Percentiles rank a stretch among this genome's conserved stretches.
Conservation (phyloP, 2,113 vertebrate species). For the Bos javanicus region DNA sequence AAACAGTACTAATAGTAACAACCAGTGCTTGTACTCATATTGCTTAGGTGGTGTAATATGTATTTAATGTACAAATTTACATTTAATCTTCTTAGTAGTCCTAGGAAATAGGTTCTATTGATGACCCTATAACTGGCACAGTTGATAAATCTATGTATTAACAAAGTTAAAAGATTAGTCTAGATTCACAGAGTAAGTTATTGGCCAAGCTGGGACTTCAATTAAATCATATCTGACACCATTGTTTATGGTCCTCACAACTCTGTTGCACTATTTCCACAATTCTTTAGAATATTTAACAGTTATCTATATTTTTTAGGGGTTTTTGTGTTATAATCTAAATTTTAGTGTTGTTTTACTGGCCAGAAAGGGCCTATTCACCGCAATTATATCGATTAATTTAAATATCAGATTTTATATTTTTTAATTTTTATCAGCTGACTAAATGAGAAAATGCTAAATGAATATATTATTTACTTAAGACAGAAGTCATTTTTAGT, state of each 20-base stretch:
- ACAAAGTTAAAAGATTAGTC: not conserved
- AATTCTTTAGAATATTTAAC: not conserved
- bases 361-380: not conserved
- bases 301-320: not conserved
- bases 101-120: not conserved
- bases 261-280: not conserved
- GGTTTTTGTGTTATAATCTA: not conserved
- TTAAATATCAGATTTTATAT: not conserved
- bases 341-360: not conserved
- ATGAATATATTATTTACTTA: not conserved
- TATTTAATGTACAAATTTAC: not conserved
- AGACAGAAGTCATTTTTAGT: not conserved
- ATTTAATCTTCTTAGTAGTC: not conserved
- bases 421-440: not conserved
- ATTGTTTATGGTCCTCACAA: not conserved
- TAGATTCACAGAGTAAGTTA: not conserved
- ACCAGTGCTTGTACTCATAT: not conserved
- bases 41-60: not conserved
- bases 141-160: not conserved
- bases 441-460: not conserved
- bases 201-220: not conserved
- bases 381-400: not conserved
- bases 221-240: not conserved
- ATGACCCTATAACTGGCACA: not conserved
- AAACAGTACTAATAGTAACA: not conserved